Evolutionary conservation across 2,888 invertebrate genomes (phyloP).

Genomic region (Tetanocera ferruginea): DNA sequence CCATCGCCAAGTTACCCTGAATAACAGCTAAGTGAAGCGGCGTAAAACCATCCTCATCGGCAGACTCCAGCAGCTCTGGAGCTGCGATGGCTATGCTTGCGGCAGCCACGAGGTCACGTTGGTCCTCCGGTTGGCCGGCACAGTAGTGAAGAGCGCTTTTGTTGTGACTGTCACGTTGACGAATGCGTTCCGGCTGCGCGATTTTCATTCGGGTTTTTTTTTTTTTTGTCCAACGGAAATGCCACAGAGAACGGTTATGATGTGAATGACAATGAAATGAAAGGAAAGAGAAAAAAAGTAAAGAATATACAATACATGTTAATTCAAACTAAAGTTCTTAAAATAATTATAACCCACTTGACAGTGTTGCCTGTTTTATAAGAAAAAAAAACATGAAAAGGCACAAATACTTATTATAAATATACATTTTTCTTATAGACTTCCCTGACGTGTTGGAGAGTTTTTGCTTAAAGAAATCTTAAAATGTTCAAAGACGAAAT

Average conservation of each 20-base stretch:
- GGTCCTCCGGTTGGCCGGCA: conserved; percentile 70
- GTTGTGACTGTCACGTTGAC: conserved; percentile 83
- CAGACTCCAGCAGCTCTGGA: conserved; percentile 85
- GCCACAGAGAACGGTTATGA: neutral
- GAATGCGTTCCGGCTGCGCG: conserved; percentile 74
- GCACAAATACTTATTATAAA: too few relatives aligned
- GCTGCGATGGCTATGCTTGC: conserved; percentile 88
- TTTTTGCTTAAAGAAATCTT: too few relatives aligned
- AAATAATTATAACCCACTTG: too few relatives aligned
- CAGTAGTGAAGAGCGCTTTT: conserved; percentile 96
- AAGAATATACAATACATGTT: neutral
- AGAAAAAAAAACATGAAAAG: too few relatives aligned
- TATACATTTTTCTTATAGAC: too few relatives aligned
- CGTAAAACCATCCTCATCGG: conserved; percentile 95
- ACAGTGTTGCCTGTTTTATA: too few relatives aligned
- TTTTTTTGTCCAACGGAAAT: neutral
- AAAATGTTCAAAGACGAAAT: too few relatives aligned
- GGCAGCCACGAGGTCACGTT: conserved; percentile 73
- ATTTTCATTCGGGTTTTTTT: neutral
- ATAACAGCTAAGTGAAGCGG: conserved; percentile 96
- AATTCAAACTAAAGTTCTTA: neutral
- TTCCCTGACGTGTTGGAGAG: too few relatives aligned
- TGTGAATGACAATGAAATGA: neutral
- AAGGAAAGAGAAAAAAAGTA: conserved; percentile 13
- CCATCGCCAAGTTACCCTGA: conserved; percentile 88